A percentile compares a stretch with the other conserved stretches of the same genome.
phyloP scores from a whole-genome alignment of 2,888 invertebrate genomes.

The Lasiommata megera region DNA sequence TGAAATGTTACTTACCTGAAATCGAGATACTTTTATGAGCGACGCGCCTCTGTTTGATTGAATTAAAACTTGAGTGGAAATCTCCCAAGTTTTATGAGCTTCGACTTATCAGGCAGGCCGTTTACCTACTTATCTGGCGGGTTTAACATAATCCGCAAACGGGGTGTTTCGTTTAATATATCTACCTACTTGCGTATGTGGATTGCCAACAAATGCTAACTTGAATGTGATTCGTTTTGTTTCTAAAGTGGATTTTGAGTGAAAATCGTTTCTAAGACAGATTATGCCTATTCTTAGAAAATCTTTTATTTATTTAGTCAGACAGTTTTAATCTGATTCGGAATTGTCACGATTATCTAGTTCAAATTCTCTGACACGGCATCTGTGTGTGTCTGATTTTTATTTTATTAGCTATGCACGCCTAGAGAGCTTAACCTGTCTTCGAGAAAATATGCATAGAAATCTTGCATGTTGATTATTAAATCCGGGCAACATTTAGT shows the following conservation, averaged over 20 bases:
- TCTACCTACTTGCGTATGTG: neutral
- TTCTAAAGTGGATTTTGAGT: constrained; percentile 1
- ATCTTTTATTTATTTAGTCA: too few species aligned
- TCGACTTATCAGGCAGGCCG: constrained; percentile 33
- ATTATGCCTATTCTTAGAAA: too few species aligned
- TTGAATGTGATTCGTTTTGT: constrained; percentile 11
- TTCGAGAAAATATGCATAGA: too few species aligned
- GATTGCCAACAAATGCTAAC: constrained; percentile 12
- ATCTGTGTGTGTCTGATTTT: too few species aligned
- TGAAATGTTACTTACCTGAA: constrained; percentile 21
- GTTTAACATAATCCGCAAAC: constrained; percentile 55
- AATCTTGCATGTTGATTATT: too few species aligned
- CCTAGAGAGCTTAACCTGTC: too few species aligned
- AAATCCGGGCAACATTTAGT: too few species aligned
- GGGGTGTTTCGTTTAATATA: constrained; percentile 28
- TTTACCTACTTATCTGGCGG: constrained; percentile 61
- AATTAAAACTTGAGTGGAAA: constrained; percentile 48
- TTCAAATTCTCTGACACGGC: too few species aligned
- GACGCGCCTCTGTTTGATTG: constrained; percentile 36
- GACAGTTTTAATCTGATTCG: too few species aligned
- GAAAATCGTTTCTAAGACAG: neutral
- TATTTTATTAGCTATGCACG: too few species aligned
- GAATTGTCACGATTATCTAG: too few species aligned
- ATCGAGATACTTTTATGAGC: constrained; percentile 17
- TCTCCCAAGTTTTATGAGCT: constrained; percentile 52